phyloP scores from a whole-genome alignment of 30 jellyfish, hydroid and myxozoan genomes.

The Hydractinia symbiolongicarpus region DNA sequence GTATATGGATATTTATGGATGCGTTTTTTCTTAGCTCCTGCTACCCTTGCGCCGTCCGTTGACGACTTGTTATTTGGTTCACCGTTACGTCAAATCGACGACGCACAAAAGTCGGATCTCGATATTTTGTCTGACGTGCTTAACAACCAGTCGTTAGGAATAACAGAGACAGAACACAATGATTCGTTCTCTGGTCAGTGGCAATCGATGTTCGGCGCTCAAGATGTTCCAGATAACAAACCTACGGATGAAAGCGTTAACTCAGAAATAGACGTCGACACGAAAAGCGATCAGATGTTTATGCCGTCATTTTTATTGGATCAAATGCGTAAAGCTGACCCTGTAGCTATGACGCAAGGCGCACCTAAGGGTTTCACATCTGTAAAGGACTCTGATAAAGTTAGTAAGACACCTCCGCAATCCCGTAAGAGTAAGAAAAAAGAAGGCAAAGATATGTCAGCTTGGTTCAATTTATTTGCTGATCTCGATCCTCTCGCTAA shows the following conservation, averaged over 20 bases:
- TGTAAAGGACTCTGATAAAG: constrained; percentile 41
- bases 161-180: constrained; percentile 38
- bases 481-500: constrained; percentile 96
- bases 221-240: constrained; percentile 21
- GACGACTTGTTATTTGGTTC: constrained; percentile 87
- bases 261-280: background rate
- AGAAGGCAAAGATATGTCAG: constrained; percentile 92
- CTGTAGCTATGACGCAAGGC: constrained; percentile 42
- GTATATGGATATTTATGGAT: no score
- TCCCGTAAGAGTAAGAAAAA: background rate
- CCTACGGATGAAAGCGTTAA: constrained; percentile 46
- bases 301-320: constrained; percentile 96
- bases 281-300: constrained; percentile 27
- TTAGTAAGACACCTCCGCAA: constrained; percentile 17
- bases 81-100: constrained; percentile 24
- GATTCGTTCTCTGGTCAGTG: constrained; percentile 72
- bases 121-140: constrained; percentile 77
- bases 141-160: constrained; percentile 42
- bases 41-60: constrained; percentile 38
- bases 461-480: constrained; percentile 96
- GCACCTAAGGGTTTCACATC: constrained; percentile 62
- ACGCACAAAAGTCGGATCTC: constrained; percentile 44
- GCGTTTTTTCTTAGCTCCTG: constrained; percentile 2
- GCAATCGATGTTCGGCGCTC: constrained; percentile 91
- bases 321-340: constrained; percentile 90